Conservation (phyloP, 2,888 invertebrate genomes). For the Sphaerophoria rueppellii region DNA sequence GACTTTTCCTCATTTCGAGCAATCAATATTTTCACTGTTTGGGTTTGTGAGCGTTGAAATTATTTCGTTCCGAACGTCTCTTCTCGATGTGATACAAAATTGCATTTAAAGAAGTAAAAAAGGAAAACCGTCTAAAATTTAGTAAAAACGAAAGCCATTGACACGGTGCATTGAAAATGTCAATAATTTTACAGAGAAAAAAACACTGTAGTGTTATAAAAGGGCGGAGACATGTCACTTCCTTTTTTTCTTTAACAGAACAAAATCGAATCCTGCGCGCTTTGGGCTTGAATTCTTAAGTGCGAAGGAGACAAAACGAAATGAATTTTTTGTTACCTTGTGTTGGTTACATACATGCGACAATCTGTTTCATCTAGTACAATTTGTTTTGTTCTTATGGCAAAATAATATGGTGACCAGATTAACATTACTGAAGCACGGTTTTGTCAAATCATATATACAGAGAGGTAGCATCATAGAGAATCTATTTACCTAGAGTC, state of each 20-base stretch:
- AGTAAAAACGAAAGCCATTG: slow-evolving; percentile 66
- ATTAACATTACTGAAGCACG: too few species aligned
- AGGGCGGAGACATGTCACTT: not conserved
- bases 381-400: not conserved
- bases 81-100: slow-evolving; percentile 41
- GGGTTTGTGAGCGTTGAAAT: not conserved
- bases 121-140: not conserved
- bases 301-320: slow-evolving; percentile 13
- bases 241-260: slow-evolving; percentile 12
- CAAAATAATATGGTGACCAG: not conserved
- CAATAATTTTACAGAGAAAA: slow-evolving; percentile 32
- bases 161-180: slow-evolving; percentile 62
- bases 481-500: too few species aligned
- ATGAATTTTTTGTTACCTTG: too few species aligned
- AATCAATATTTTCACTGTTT: slow-evolving; percentile 39
- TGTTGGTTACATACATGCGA: not conserved
- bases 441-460: too few species aligned
- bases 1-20: slow-evolving; percentile 52
- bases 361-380: slow-evolving; percentile 37
- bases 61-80: slow-evolving; percentile 28
- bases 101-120: slow-evolving; percentile 32
- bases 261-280: slow-evolving; percentile 39
- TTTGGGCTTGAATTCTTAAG: not conserved
- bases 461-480: too few species aligned
- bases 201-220: not conserved